Percentiles rank a stretch among this genome's conserved stretches.
Conservation (phyloP, 2,797 vertebrate species). For the Monodelphis domestica region DNA sequence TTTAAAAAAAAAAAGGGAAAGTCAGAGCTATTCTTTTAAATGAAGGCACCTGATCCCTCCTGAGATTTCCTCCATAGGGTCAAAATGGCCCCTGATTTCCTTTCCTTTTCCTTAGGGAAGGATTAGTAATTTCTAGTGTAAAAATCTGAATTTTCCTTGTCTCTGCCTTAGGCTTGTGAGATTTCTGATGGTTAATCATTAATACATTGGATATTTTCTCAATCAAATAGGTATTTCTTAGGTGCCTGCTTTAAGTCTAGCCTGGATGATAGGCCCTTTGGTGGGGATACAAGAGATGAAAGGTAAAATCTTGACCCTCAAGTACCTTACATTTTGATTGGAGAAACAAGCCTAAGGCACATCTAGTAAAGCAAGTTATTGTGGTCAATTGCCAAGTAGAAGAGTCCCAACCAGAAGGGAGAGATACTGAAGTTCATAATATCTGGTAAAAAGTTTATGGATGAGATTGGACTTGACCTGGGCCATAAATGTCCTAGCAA, state of each 20-base stretch:
- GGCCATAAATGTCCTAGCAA: too few species aligned
- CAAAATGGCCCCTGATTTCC: not conserved
- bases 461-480: too few species aligned
- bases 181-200: not conserved
- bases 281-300: not conserved
- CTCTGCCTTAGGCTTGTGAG: not conserved
- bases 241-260: not conserved
- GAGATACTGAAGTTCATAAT: too few species aligned
- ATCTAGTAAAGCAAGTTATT: too few species aligned
- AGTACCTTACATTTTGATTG: too few species aligned
- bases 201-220: not conserved
- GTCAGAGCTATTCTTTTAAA: not conserved
- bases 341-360: too few species aligned
- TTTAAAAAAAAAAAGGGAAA: not conserved
- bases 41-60: not conserved
- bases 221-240: not conserved
- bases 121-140: not conserved
- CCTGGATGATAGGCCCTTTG: not conserved
- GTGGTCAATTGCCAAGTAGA: too few species aligned
- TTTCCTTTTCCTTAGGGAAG: not conserved
- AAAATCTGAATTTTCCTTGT: not conserved
- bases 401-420: too few species aligned
- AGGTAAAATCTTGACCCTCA: too few species aligned
- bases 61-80: not conserved
- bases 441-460: too few species aligned